Evolutionary conservation across 2,113 vertebrate species (phyloP).

Genomic region (Redunca redunca): DNA sequence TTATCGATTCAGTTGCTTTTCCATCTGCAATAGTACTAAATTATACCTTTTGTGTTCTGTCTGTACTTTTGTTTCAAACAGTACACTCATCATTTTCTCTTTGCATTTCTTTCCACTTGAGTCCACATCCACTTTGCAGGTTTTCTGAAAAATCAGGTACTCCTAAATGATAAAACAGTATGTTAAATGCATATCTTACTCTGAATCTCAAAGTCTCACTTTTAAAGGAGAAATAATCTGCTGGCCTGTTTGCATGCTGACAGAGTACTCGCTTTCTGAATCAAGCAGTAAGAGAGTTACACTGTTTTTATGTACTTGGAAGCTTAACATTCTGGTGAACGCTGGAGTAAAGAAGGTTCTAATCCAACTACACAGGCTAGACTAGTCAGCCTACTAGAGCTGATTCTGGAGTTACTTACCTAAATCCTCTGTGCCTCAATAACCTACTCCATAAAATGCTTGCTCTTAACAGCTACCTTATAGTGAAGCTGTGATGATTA

Average conservation of each 20-base stretch:
- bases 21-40: slow-evolving; percentile 77
- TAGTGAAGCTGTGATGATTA: not conserved
- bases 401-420: not conserved
- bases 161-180: slow-evolving; percentile 80
- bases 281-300: not conserved
- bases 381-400: not conserved
- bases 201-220: not conserved
- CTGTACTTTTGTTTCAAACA: slow-evolving; percentile 83
- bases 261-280: not conserved
- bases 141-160: slow-evolving; percentile 90
- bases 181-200: slow-evolving; percentile 25
- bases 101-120: slow-evolving; percentile 93
- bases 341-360: not conserved
- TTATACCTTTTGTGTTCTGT: slow-evolving; percentile 84
- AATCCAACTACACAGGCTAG: not conserved
- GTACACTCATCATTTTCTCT: slow-evolving; percentile 94
- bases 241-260: not conserved
- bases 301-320: not conserved
- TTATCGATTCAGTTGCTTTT: slow-evolving; percentile 79
- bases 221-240: slow-evolving; percentile 32
- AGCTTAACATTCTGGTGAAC: not conserved
- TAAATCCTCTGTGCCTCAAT: not conserved
- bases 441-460: not conserved
- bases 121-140: slow-evolving; percentile 92
- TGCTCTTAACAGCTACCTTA: not conserved